phyloP scores from a whole-genome alignment of 2,113 vertebrate genomes.

The Ctenomys sociabilis region DNA sequence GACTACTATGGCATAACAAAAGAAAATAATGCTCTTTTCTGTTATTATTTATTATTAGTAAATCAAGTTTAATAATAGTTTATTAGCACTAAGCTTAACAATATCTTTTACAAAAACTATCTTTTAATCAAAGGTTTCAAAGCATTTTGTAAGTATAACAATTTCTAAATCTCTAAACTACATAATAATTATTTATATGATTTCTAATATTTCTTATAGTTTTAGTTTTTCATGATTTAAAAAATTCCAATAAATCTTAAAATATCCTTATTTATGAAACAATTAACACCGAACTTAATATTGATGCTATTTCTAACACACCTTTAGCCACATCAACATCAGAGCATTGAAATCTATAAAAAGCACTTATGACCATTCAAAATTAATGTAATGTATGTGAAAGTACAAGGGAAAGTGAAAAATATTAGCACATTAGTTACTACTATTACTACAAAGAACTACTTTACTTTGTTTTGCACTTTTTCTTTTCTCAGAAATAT shows the following conservation, averaged over 20 bases:
- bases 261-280: background rate
- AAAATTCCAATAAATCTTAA: conserved; percentile 43
- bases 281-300: conserved; percentile 48
- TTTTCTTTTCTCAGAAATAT: conserved; percentile 47
- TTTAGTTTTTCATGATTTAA: conserved; percentile 59
- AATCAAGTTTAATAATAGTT: background rate
- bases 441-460: conserved; percentile 46
- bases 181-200: conserved; percentile 31
- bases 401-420: background rate
- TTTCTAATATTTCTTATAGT: background rate
- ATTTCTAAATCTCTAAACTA: conserved; percentile 22
- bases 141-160: conserved; percentile 17
- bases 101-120: background rate
- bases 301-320: conserved; percentile 33
- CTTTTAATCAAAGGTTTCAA: conserved; percentile 27
- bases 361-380: conserved; percentile 53
- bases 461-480: background rate
- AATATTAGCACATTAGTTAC: conserved; percentile 43
- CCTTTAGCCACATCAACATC: conserved; percentile 32
- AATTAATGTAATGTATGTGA: conserved; percentile 22
- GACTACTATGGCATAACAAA: background rate
- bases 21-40: background rate
- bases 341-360: conserved; percentile 10
- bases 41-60: background rate
- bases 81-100: background rate